A percentile compares a stretch with the other conserved stretches of the same genome.
phyloP scores from a whole-genome alignment of 2,888 invertebrate genomes.

The Diarsia dahlii region DNA sequence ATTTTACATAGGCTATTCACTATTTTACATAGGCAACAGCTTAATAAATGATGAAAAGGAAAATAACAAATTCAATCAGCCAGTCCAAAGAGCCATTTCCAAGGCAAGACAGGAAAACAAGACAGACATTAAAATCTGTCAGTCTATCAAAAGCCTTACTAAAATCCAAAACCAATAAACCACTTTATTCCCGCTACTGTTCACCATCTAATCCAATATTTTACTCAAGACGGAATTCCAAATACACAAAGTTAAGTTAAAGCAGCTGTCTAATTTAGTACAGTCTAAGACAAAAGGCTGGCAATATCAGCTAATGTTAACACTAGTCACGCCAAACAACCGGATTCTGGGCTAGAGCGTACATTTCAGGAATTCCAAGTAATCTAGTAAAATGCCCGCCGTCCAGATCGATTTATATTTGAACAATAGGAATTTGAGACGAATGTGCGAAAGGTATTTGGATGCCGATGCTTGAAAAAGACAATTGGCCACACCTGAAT shows the following conservation, averaged over 20 bases:
- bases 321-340: constrained; percentile 69
- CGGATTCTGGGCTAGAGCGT: constrained; percentile 65
- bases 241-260: constrained; percentile 40
- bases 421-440: constrained; percentile 29
- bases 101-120: no score
- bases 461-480: background rate
- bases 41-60: background rate
- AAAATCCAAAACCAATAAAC: constrained; percentile 18
- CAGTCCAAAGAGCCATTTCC: background rate
- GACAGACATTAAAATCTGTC: background rate
- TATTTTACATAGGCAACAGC: background rate
- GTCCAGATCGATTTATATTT: constrained; percentile 37
- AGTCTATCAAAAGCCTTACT: constrained; percentile 18
- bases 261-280: constrained; percentile 56
- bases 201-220: constrained; percentile 42
- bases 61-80: background rate
- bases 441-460: constrained; percentile 4
- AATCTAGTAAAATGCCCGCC: constrained; percentile 34
- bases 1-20: background rate
- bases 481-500: background rate
- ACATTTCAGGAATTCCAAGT: constrained; percentile 54
- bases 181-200: constrained; percentile 5
- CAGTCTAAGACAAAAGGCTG: constrained; percentile 51
- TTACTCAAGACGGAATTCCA: constrained; percentile 51
- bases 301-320: constrained; percentile 57